These are phyloP conservation scores for Psittacara wagleri DNA, from an alignment of 2,113 vertebrate genomes.

Conservation along the genomic window DNA sequence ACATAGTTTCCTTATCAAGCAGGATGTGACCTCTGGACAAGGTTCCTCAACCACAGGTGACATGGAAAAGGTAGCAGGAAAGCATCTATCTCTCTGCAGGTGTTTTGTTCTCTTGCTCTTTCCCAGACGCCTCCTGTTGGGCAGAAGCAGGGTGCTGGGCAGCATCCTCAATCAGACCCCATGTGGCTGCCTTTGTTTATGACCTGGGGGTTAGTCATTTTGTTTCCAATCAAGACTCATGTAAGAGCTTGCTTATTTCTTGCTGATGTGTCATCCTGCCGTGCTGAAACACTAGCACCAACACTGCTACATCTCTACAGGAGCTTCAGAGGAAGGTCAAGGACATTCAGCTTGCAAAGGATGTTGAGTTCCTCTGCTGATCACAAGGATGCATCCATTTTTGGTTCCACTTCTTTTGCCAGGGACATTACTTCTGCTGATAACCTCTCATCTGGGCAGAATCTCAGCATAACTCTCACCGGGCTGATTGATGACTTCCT, in stretches of 20 bases:
- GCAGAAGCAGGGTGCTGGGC: background rate
- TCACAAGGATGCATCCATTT: background rate
- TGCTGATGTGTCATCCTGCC: background rate
- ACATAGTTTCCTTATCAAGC: fast-evolving
- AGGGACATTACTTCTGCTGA: conserved; percentile 19
- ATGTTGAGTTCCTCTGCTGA: background rate
- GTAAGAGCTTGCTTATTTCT: background rate
- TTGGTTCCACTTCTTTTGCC: background rate
- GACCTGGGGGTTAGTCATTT: background rate
- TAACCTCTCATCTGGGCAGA: conserved; percentile 62
- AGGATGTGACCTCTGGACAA: background rate
- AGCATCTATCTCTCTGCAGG: background rate
- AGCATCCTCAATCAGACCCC: background rate
- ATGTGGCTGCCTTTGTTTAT: background rate
- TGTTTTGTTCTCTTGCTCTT: background rate
- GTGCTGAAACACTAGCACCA: background rate
- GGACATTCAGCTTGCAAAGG: background rate
- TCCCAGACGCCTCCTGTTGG: background rate
- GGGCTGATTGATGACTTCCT: conserved; percentile 79
- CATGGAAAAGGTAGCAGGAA: background rate
- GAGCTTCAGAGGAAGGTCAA: background rate
- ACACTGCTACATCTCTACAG: background rate
- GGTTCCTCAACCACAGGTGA: background rate
- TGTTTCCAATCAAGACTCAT: background rate
- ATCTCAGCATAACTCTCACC: conserved; percentile 23